phyloP scores from a whole-genome alignment of 2,797 vertebrate genomes.

The Macropus fuliginosus region DNA sequence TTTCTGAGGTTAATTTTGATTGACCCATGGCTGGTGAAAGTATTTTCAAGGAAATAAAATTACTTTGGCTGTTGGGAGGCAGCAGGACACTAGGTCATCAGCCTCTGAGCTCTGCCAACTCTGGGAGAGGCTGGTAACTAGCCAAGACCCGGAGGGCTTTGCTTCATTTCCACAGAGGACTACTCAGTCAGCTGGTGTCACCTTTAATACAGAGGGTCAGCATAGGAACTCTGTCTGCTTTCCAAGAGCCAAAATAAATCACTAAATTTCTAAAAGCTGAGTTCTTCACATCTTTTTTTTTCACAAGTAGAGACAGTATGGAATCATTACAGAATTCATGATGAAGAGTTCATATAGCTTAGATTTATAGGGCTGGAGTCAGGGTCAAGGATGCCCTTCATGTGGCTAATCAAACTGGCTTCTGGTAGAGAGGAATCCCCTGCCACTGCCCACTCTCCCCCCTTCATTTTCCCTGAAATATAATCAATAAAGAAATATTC shows the following conservation, averaged over 20 bases:
- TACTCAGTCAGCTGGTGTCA: slow-evolving; percentile 50
- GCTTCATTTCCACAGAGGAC: slow-evolving; percentile 60
- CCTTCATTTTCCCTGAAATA: slow-evolving; percentile 8
- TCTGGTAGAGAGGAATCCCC: background rate
- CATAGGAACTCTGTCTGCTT: slow-evolving; percentile 30
- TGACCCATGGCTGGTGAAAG: slow-evolving; percentile 41
- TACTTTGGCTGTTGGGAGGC: slow-evolving; percentile 42
- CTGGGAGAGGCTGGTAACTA: background rate
- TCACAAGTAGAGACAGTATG: slow-evolving; percentile 7
- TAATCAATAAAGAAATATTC: background rate
- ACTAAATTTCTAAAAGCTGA: slow-evolving; percentile 35
- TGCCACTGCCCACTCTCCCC: background rate
- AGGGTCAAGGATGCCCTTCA: background rate
- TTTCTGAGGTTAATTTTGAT: slow-evolving; percentile 63
- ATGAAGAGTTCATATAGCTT: background rate
- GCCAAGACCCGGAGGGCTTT: slow-evolving; percentile 24
- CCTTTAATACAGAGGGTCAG: slow-evolving; percentile 52
- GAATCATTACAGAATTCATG: slow-evolving; percentile 1
- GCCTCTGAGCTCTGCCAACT: slow-evolving; percentile 5
- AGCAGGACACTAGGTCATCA: slow-evolving; percentile 50
- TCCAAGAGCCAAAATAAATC: slow-evolving; percentile 40
- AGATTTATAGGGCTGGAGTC: background rate
- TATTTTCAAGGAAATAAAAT: slow-evolving; percentile 72
- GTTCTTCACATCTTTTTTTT: background rate
- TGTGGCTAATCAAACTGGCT: background rate